Evolutionary conservation across 2,113 vertebrate species (phyloP), one percentile per base, ranked within the genome.

Genomic region (Platichthys flesus): DNA sequence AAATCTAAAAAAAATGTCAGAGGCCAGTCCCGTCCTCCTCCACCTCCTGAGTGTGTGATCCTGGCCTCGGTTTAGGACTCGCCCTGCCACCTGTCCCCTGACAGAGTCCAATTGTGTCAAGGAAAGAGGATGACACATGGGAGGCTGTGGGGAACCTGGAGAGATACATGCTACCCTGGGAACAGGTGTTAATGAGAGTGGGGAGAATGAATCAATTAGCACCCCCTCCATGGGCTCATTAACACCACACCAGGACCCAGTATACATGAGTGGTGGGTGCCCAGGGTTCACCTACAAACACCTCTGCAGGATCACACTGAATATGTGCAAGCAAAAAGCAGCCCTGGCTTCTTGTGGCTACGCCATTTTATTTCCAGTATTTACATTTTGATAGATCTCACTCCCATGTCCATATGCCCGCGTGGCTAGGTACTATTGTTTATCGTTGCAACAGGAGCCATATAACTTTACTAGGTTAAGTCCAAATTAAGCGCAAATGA

Each of bases 141-240:
- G 88, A 81, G 74, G 72, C 78, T 21, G 1, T 9, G 61, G 58
- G 77, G 62, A 68, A 66, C 74, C 80, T 79, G 79, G 67, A 80
- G 81, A 84, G 76, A 79, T 55, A 69, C 82, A 73, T 0, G 78
- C 84, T 78, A 70, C 87, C 87, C 89, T 74, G 86, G 85, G 93
- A 93, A 78, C 82, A 14, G 71, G 86, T 85, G 91, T 87, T 94
- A 94, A 94, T 93, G 81, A 75, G 76, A 82, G 79, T 24, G 18
- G 86, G 86, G 83, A 93, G 84, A 85, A 90, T 81, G 62, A 94
- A 93, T 94, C 93, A 94, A 94, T 94, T 94, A 94, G 84, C 90
- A 64, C 88, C 76, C 62, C 85, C 90, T 87, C 84, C 81, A 71
- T 24, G 45, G 91, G 82, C 89, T 84, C 66, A 93, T 94, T 93